Conservation (phyloP, 2,113 vertebrate genomes). For the Mus pahari region DNA sequence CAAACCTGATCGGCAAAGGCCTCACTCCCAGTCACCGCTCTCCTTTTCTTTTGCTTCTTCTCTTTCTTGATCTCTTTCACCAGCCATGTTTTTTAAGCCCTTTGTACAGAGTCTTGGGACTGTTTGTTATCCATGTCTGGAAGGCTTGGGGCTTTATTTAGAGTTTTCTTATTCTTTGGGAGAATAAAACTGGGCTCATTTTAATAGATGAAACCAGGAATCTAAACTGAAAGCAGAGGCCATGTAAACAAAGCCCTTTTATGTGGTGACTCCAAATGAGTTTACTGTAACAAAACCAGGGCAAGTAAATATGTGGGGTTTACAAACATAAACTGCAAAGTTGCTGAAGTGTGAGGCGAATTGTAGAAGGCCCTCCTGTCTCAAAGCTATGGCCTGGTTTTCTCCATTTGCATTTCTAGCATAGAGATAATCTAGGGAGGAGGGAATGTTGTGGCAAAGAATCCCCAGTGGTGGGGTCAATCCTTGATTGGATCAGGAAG, state of each 20-base stretch:
- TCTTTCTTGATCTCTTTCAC: slow-evolving; percentile 29
- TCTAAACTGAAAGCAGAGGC: slow-evolving; percentile 82
- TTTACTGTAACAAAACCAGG: slow-evolving; percentile 83
- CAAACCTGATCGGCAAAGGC: not conserved
- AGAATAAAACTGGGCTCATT: slow-evolving; percentile 68
- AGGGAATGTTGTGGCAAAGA: slow-evolving; percentile 70
- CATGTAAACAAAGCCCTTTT: slow-evolving; percentile 80
- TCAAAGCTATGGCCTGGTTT: slow-evolving; percentile 73
- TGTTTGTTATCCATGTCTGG: slow-evolving; percentile 42
- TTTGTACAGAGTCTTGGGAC: slow-evolving; percentile 55
- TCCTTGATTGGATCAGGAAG: slow-evolving; percentile 36
- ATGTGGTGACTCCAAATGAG: slow-evolving; percentile 81
- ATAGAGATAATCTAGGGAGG: slow-evolving; percentile 49
- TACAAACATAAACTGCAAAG: slow-evolving; percentile 82
- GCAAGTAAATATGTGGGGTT: slow-evolving; percentile 82
- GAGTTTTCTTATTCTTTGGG: slow-evolving; percentile 72
- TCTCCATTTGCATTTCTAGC: slow-evolving; percentile 55
- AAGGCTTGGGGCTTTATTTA: slow-evolving; percentile 68
- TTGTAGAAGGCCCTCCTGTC: slow-evolving; percentile 77
- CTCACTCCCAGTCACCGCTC: not conserved
- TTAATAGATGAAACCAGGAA: slow-evolving; percentile 79
- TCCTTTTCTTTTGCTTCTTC: slow-evolving; percentile 14
- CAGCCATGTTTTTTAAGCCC: slow-evolving; percentile 2
- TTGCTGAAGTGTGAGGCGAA: slow-evolving; percentile 82
- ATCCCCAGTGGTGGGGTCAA: slow-evolving; percentile 44